Evolutionary conservation across 2,113 vertebrate species (phyloP), one percentile per base, ranked within the genome.

Genomic region (Etheostoma cragini): DNA sequence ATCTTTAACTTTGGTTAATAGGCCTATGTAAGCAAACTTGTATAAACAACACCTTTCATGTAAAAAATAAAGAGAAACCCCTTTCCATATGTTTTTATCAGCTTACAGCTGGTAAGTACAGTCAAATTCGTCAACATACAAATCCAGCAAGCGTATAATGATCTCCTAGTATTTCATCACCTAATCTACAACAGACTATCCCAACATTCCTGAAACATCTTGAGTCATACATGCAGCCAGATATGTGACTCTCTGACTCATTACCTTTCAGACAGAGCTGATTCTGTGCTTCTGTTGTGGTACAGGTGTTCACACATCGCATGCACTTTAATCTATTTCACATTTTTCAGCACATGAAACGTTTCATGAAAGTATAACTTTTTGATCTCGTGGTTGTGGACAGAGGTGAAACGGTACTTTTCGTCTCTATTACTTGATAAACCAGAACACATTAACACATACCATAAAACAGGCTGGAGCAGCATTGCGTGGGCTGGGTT

Each of bases 1-100:
- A 66, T 30, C 33, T 26, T 53, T 33, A 56, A 42, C 46, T 24
- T 30, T 72, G 54, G 49, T 81, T 50, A 67, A 81, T 21, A 64
- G 3, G 8, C 47, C 4, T 21, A 47, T 56, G 56, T 57, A 7
- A 47, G 57, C 64, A 78, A 21, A 70, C 1, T 21, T 52, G 17
- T 13, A 45, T 2, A 57, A 50, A 50, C 56, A 68, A 21, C 15
- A 30, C 33, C 21, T 11, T 2, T 5, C 22, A 61, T 54, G 24
- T 33, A 33, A 24, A 81, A 50, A 47, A 60, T 24, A 64, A 21
- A 68, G 14, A 72, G 22, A 47, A 72, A 73, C 10, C 8, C 38
- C 16, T 42, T 66, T 26, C 38, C 16, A 30, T 62, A 19, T 30
- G 8, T 24, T 42, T 63, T 15, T 13, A 60, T 38, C 19, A 58